Evolutionary conservation across 2,113 vertebrate genomes (phyloP), one percentile per base, ranked within the genome.

Genomic region (Mastomys coucha): DNA sequence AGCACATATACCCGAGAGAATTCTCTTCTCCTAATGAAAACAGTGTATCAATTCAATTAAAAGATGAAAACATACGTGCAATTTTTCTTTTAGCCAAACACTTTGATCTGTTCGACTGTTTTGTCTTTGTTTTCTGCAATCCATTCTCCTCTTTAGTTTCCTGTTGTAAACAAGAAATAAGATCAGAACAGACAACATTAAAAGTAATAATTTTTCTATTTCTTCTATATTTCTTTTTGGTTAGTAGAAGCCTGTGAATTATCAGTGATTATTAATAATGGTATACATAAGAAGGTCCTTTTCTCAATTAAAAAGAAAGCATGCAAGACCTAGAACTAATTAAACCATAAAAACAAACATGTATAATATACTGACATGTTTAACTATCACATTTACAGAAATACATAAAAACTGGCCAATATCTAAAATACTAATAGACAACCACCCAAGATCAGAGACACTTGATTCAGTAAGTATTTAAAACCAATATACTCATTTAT

Each of bases 21-120:
- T 14, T 58, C 28, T 84, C 51, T 96, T 67, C 67, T 92, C 81
- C 63, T 91, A 93, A 96, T 58, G 19, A 93, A 96, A 95, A 91
- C 17, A 92, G 24, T 53, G 89, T 1, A 4, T 91, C 60, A 91
- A 94, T 45, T 94, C 45, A 97, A 95, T 39, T 88, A 33, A 91
- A 95, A 97, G 8, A 81, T 0, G 0, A 98, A 96, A 94, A 98
- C 99, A 91, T 99, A 99, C 99, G 98, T 98, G 98, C 96, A 97
- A 99, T 98, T 98, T 98, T 99, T 96, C 98, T 99, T 97, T 98
- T 99, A 94, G 98, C 96, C 97, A 98, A 87, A 97, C 98, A 98
- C 92, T 98, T 99, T 2, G 92, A 88, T 98, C 97, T 98, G 88
- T 98, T 98, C 63, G 96, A 97, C 92, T 98, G 98, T 94, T 98